These are phyloP conservation scores for Montipora capricornis DNA, from an alignment of 64 coral and sea anemone species.

Conservation along the genomic window DNA sequence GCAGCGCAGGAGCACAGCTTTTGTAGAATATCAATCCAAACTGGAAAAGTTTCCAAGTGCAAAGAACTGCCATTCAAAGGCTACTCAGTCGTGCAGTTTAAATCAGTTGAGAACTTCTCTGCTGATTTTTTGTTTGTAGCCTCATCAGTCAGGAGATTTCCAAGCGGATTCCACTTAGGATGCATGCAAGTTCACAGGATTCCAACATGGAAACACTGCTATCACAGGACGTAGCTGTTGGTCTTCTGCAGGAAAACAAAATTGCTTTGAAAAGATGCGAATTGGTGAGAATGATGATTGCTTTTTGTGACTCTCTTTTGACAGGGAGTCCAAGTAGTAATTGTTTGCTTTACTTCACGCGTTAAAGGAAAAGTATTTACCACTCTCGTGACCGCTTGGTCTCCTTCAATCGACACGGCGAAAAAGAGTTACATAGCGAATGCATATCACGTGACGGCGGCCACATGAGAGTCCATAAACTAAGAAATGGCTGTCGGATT, in stretches of 20 bases:
- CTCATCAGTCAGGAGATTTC: constrained; percentile 83
- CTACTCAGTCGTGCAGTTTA: too few relatives aligned
- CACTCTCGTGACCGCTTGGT: too few relatives aligned
- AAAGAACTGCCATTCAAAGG: too few relatives aligned
- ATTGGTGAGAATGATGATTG: constrained; percentile 63
- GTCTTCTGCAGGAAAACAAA: constrained; percentile 90
- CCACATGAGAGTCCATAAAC: not conserved
- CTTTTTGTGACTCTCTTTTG: not conserved
- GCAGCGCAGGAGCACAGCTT: too few relatives aligned
- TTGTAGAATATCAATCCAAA: too few relatives aligned
- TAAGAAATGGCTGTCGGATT: not conserved
- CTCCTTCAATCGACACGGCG: too few relatives aligned
- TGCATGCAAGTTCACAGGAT: constrained; percentile 65
- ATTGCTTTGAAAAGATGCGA: constrained; percentile 92
- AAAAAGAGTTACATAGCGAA: too few relatives aligned
- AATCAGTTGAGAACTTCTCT: not conserved
- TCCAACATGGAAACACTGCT: constrained; percentile 85
- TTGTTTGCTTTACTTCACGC: too few relatives aligned
- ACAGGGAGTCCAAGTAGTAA: too few relatives aligned
- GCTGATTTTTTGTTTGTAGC: constrained; percentile 27
- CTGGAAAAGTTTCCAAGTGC: too few relatives aligned
- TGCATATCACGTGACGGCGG: too few relatives aligned
- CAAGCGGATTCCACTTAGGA: constrained; percentile 76
- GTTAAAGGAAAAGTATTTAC: too few relatives aligned
- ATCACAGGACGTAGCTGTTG: constrained; percentile 93